Evolutionary conservation across 2,888 invertebrate genomes (phyloP).

Genomic region (Chymomyza fuscimana): DNA sequence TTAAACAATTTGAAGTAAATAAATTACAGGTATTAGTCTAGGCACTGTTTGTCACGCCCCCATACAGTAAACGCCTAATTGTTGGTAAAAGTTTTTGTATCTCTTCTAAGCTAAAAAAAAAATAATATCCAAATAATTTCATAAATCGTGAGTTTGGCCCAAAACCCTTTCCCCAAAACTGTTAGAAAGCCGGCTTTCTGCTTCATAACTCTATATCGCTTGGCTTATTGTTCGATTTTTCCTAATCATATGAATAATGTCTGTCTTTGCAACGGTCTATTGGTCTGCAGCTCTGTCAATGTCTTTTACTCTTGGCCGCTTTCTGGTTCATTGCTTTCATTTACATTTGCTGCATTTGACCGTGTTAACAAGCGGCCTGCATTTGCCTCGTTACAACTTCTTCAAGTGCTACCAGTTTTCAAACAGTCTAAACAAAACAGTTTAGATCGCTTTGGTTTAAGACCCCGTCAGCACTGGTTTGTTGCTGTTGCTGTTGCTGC

Average conservation of each 20-base stretch:
- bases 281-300: not conserved
- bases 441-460: not conserved
- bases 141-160: constrained; percentile 51
- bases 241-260: constrained; percentile 69
- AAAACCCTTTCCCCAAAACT: constrained; percentile 62
- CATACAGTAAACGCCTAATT: constrained; percentile 27
- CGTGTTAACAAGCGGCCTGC: constrained; percentile 9
- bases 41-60: constrained; percentile 14
- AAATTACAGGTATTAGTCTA: constrained; percentile 60
- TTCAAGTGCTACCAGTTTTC: constrained; percentile 45
- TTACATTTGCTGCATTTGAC: constrained; percentile 56
- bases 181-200: constrained; percentile 56
- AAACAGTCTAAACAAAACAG: constrained; percentile 6
- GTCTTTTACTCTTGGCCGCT: constrained; percentile 30
- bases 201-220: constrained; percentile 1
- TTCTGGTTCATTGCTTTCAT: constrained; percentile 68
- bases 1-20: constrained; percentile 25
- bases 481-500: not conserved
- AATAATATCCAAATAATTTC: constrained; percentile 28
- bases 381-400: constrained; percentile 13
- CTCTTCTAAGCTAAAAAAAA: constrained; percentile 9
- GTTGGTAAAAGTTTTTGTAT: constrained; percentile 32
- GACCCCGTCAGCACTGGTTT: not conserved
- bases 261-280: constrained; percentile 8
- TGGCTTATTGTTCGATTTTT: constrained; percentile 67